phyloP scores from a whole-genome alignment of 2,888 invertebrate species.

The Stegophylla sp. region DNA sequence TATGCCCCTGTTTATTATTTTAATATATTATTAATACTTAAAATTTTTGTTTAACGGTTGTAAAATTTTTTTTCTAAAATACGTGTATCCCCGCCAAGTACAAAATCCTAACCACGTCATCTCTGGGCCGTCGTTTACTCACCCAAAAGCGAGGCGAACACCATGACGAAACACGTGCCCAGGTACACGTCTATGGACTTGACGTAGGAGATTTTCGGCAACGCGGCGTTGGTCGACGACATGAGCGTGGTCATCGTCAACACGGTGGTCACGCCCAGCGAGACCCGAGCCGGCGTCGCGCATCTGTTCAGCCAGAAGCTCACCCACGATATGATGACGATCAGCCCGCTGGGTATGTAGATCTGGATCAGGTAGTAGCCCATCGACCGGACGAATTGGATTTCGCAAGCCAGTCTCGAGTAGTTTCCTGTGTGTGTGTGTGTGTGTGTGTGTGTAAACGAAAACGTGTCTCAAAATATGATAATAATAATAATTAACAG shows the following conservation, averaged over 20 bases:
- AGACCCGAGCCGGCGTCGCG: conserved; percentile 90
- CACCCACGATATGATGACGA: conserved; percentile 96
- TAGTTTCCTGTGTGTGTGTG: conserved; percentile 81
- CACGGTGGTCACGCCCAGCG: conserved; percentile 92
- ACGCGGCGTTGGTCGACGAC: conserved; percentile 92
- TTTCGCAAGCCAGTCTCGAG: conserved; percentile 92
- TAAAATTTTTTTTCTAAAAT: no score
- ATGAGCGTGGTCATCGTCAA: conserved; percentile 96
- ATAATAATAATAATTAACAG: no score
- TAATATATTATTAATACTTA: no score
- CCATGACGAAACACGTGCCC: conserved; percentile 98
- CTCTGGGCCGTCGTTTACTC: conserved; percentile 66
- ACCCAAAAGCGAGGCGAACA: conserved; percentile 95
- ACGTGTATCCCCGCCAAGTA: no score
- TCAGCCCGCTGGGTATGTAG: conserved; percentile 94
- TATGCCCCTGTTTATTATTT: no score
- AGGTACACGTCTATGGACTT: conserved; percentile 96
- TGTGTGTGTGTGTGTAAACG: no score
- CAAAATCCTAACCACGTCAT: no score
- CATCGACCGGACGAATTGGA: conserved; percentile 95
- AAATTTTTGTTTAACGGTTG: no score
- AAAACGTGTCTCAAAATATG: no score
- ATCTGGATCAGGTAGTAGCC: conserved; percentile 98
- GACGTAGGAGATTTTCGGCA: conserved; percentile 97
- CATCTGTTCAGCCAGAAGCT: conserved; percentile 95